Evolutionary conservation across 2,797 vertebrate genomes (phyloP), one percentile per base, ranked within the genome.

Genomic region (Cirrhinus molitorella): DNA sequence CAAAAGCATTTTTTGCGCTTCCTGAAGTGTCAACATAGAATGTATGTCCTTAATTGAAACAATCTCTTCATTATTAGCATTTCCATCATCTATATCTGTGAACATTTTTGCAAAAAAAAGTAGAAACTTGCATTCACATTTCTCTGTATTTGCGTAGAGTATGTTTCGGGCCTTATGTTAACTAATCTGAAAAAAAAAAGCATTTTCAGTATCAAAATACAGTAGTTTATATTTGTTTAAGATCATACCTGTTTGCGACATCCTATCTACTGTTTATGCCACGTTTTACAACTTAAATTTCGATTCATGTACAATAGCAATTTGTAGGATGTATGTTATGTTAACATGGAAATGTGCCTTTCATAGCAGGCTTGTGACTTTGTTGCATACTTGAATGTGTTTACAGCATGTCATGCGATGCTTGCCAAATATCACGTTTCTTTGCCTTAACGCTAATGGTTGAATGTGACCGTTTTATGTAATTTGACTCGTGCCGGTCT

Each of bases 331-430:
- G 12, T 55, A 37, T 75, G 49, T 70, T 55, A 37, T 75, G 49
- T 70, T 77, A 83, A 86, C 49, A 25, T 84, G 37, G 43, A 57
- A 81, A 66, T 66, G 63, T 84, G 85, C 82, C 84, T 79, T 88
- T 80, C 67, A 80, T 83, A 88, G 85, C 76, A n/a, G 74, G 43
- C 51, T 72, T 61, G 70, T 77, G 67, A 75, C 66, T 68, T 73
- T 83, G 72, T 81, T 76, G 78, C 61, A 57, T 61, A 68, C 28
- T 80, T 75, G 47, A 31, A 53, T 83, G 76, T 81, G 49, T 81
- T 25, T 79, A 83, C 77, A 83, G 86, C 86, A 87, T 85, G 86
- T 79, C 45, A 34, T 74, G 51, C 40, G 55, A 72, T 85, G 87
- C 85, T 85, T 88, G 88, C 76, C 40, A 28, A 40, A 76, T 55